Evolutionary conservation across 2,797 vertebrate genomes (phyloP), one percentile per base, ranked within the genome.

Genomic region (Cyprinodon diabolis): DNA sequence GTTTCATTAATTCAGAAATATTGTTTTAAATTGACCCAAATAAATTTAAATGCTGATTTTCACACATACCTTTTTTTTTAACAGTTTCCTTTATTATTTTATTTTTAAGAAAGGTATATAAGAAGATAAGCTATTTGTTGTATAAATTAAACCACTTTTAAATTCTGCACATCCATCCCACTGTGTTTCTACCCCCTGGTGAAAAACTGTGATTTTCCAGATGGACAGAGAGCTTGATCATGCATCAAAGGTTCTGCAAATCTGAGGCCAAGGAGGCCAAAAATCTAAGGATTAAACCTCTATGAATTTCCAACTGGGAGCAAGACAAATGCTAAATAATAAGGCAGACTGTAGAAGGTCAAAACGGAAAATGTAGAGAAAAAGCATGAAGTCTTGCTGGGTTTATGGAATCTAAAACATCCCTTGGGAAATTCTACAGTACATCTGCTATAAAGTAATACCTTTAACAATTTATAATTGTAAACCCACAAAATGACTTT

Each of bases 211-310:
- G 68, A 73, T 86, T 86, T 81, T 84, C 78, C 87, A 87, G 77
- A 79, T 79, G 79, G 86, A 80, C 81, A 89, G 88, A 68, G 77
- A 83, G 70, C 63, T 72, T 73, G 69, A 83, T 82, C 58, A 79
- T 69, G 75, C 79, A 85, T 82, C 72, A 85, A 75, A 83, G 78
- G 71, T 72, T 72, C 78, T 3, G 49, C 37, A 72, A 72, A 72
- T 72, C 80, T 13, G 48, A 78, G 78, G 80, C 79, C 77, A 79
- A 69, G 74, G 83, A 92, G 82, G 43, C 72, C 73, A 82, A 66
- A 77, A 57, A 78, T 62, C 58, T 71, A 47, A 80, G 81, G 75
- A 40, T 49, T 56, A 48, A 80, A 71, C 68, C 66, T 66, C 55
- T 73, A 19, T 71, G 55, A 79, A 77, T 68, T 19, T 83, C 73